A percentile compares a stretch with the other conserved stretches of the same genome.
phyloP scores from a whole-genome alignment of 2,797 vertebrate species.

The Pangasius larnaudii region DNA sequence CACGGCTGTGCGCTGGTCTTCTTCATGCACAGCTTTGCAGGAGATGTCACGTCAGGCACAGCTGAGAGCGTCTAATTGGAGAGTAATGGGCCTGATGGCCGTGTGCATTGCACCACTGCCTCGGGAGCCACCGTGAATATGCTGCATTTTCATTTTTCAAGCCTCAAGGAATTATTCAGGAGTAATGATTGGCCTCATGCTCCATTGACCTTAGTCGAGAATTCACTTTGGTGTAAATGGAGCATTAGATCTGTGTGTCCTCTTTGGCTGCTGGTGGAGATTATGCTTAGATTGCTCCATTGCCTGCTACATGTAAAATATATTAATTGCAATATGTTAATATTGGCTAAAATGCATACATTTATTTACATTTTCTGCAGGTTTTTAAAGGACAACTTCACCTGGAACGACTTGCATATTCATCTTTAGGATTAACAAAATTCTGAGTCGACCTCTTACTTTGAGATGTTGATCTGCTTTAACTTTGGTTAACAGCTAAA shows the following conservation, averaged over 20 bases:
- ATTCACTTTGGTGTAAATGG: constrained; percentile 35
- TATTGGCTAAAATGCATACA: not conserved
- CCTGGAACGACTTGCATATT: not conserved
- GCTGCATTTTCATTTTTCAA: constrained; percentile 33
- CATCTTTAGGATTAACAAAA: not conserved
- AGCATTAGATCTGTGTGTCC: constrained; percentile 24
- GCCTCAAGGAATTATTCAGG: constrained; percentile 28
- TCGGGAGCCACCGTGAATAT: constrained; percentile 13
- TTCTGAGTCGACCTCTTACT: not conserved
- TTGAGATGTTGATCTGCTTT: not conserved
- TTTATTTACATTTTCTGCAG: not conserved
- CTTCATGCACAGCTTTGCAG: constrained; percentile 29
- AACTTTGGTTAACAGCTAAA: not conserved
- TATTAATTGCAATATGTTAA: not conserved
- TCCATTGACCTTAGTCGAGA: constrained; percentile 28
- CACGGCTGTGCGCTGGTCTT: constrained; percentile 14
- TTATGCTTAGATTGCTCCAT: not conserved
- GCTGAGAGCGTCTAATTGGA: constrained; percentile 43
- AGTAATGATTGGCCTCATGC: constrained; percentile 43
- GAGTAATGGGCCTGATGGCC: constrained; percentile 37
- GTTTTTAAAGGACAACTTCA: not conserved
- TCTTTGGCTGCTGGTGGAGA: constrained; percentile 23
- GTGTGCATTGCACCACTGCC: constrained; percentile 19
- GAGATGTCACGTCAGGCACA: constrained; percentile 26
- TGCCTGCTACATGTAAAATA: constrained; percentile 13